Conservation (phyloP, 2,888 invertebrate species). For the Tiliacea citrago region DNA sequence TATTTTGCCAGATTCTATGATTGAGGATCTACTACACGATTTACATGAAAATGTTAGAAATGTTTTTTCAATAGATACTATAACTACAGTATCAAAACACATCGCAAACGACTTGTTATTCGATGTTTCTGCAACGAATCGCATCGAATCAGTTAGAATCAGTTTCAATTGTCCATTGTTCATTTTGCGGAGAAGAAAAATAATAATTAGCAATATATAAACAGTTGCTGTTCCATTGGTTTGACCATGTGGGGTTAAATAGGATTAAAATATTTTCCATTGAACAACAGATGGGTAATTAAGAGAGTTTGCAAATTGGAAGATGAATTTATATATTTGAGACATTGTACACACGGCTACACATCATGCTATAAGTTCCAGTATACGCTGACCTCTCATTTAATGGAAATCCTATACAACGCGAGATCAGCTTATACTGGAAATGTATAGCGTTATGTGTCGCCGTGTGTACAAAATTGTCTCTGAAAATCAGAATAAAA, state of each 20-base stretch:
- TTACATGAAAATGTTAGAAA: background rate
- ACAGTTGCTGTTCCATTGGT: constrained; percentile 6
- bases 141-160: constrained; percentile 72
- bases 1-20: background rate
- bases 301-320: background rate
- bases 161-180: constrained; percentile 66
- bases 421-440: too few relatives aligned
- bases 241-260: constrained; percentile 10
- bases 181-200: constrained; percentile 27
- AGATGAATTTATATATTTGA: background rate
- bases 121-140: constrained; percentile 21
- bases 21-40: background rate
- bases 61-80: background rate
- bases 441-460: too few relatives aligned
- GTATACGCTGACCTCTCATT: too few relatives aligned
- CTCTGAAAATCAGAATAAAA: background rate
- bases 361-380: too few relatives aligned
- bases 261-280: background rate
- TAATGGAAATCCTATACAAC: too few relatives aligned
- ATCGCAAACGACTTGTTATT: constrained; percentile 1
- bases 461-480: background rate
- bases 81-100: constrained; percentile 4
- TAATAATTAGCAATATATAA: constrained; percentile 23
- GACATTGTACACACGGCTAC: background rate
- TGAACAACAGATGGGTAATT: background rate